Evolutionary conservation across 2,113 vertebrate genomes (phyloP).

Genomic region (Ginglymostoma cirratum): DNA sequence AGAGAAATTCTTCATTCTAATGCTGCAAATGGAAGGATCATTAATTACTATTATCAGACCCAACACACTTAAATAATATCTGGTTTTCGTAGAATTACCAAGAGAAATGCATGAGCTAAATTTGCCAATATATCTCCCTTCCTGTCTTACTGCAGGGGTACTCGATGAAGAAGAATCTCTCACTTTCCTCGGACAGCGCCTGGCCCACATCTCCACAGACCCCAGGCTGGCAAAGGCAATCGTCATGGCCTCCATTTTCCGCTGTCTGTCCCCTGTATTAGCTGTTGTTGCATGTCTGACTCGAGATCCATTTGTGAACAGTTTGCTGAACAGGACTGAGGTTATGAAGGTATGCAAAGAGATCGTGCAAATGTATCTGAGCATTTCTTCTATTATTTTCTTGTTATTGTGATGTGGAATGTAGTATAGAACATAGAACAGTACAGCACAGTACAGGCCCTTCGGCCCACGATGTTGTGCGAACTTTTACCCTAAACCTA

Average conservation of each 20-base stretch:
- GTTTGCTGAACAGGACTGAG: conserved; percentile 73
- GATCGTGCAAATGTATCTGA: background rate
- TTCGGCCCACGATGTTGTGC: no score
- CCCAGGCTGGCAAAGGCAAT: conserved; percentile 87
- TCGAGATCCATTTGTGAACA: conserved; percentile 89
- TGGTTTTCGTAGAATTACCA: background rate
- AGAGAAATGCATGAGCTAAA: background rate
- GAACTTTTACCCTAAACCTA: no score
- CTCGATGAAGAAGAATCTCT: conserved; percentile 75
- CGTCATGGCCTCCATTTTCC: conserved; percentile 78
- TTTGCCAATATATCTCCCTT: background rate
- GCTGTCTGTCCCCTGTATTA: conserved; percentile 78
- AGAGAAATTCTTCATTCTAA: background rate
- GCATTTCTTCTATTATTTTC: background rate
- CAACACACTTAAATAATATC: background rate
- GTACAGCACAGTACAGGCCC: no score
- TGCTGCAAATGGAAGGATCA: background rate
- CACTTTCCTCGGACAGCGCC: conserved; percentile 77
- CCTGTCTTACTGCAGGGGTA: conserved; percentile 60
- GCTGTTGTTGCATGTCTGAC: conserved; percentile 83
- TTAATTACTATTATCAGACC: background rate
- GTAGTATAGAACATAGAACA: background rate
- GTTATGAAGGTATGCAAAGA: conserved; percentile 68
- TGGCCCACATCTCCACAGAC: conserved; percentile 82
- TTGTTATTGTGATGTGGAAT: background rate